These are phyloP conservation scores for Ophioninae sp. DNA, from an alignment of 2,888 invertebrate species.

Conservation along the genomic window DNA sequence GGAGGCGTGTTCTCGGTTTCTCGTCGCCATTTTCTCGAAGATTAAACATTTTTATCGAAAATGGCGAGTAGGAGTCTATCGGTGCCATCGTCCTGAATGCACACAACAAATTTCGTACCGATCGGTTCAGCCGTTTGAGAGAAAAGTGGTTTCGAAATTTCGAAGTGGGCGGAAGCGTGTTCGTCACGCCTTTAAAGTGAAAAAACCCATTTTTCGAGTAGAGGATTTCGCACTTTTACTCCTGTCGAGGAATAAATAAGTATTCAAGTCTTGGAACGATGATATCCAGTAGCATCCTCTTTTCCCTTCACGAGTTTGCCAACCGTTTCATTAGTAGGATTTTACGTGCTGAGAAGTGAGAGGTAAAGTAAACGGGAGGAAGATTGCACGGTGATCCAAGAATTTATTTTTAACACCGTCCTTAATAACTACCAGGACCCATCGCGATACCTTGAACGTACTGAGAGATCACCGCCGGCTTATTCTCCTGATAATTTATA, in stretches of 20 bases:
- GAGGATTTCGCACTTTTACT: conserved; percentile 23
- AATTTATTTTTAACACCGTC: conserved; percentile 45
- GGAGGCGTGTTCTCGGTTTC: no score
- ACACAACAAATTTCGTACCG: no score
- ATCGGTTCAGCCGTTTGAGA: no score
- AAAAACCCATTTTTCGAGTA: conserved; percentile 53
- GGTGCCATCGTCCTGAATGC: no score
- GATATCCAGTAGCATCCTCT: conserved; percentile 13
- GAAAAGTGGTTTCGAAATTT: no score
- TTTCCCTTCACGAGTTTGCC: conserved; percentile 24
- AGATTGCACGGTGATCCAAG: conserved; percentile 23
- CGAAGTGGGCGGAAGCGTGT: no score
- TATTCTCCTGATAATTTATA: conserved; percentile 26
- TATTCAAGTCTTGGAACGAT: conserved; percentile 31
- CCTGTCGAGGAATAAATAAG: conserved; percentile 53
- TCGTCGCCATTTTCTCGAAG: no score
- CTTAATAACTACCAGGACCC: conserved; percentile 34
- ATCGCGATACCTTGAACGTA: conserved; percentile 7
- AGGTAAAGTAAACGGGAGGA: conserved; percentile 28
- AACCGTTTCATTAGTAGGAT: conserved; percentile 49
- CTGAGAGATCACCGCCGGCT: neutral
- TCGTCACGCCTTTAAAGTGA: conserved; percentile 30
- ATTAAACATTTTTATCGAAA: no score
- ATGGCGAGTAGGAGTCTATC: no score
- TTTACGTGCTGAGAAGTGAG: conserved; percentile 21